A percentile compares a stretch with the other conserved stretches of the same genome.
Evolutionary conservation across 2,888 invertebrate genomes (phyloP).

Genomic region (Hypolimnas misippus): DNA sequence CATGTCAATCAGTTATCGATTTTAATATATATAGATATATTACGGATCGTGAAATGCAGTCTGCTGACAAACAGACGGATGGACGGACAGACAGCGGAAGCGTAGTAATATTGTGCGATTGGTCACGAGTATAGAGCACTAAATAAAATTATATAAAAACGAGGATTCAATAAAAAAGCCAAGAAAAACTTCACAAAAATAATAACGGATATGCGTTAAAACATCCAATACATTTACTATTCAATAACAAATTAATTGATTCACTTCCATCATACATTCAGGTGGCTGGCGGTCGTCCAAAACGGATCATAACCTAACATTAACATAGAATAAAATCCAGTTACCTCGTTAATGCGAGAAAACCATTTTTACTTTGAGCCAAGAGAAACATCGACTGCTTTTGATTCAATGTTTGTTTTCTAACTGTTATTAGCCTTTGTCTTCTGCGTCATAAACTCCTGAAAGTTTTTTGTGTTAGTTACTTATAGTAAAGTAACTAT

Average conservation of each 20-base stretch:
- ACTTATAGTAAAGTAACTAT: no score
- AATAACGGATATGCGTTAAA: not conserved
- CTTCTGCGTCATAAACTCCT: constrained; percentile 3
- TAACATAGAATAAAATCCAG: not conserved
- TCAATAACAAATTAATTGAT: not conserved
- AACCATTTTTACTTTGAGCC: constrained; percentile 18
- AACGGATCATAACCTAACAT: constrained; percentile 5
- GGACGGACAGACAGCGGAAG: no score
- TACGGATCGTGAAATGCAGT: no score
- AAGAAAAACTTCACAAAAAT: no score
- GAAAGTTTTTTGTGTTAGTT: not conserved
- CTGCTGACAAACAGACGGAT: no score
- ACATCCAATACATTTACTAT: constrained; percentile 3
- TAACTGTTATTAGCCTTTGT: not conserved
- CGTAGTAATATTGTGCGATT: no score
- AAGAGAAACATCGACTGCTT: constrained; percentile 14
- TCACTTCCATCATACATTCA: not conserved
- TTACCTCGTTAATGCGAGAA: constrained; percentile 15
- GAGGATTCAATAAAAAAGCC: no score
- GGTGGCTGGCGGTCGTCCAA: constrained; percentile 14
- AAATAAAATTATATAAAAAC: no score
- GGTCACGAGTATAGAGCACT: no score
- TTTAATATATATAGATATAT: no score
- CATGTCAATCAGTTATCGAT: no score
- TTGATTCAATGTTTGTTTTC: constrained; percentile 15